These are phyloP conservation scores for Sialia sialis DNA, from an alignment of 2,113 vertebrate species.

Conservation along the genomic window DNA sequence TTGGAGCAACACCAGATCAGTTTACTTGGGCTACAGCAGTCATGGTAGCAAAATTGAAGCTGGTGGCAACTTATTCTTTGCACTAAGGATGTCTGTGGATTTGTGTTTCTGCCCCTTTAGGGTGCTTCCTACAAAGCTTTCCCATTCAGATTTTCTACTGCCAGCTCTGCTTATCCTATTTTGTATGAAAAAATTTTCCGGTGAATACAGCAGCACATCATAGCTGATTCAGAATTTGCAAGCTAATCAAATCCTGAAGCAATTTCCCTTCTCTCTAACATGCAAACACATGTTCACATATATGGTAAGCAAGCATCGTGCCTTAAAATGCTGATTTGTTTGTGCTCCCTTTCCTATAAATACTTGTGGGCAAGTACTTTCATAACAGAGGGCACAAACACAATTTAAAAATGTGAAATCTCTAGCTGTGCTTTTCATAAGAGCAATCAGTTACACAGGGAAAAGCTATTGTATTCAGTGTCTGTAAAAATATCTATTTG, in stretches of 20 bases:
- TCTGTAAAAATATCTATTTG: neutral
- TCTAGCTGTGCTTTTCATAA: neutral
- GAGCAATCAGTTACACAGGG: neutral
- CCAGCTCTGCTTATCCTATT: neutral
- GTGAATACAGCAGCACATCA: neutral
- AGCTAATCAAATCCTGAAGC: neutral
- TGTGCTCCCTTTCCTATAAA: neutral
- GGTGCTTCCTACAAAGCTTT: neutral
- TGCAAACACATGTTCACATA: neutral
- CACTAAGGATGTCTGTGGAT: neutral
- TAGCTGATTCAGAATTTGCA: neutral
- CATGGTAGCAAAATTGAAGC: neutral
- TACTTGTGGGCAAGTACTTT: neutral
- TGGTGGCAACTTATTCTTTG: neutral
- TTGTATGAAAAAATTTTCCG: neutral
- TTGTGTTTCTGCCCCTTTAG: constrained; percentile 6
- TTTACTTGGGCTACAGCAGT: neutral
- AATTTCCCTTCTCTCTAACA: neutral
- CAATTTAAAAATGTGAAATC: neutral
- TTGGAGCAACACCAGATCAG: neutral
- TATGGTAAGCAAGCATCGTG: neutral
- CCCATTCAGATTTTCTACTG: neutral
- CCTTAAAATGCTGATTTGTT: neutral
- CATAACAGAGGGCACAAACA: neutral
- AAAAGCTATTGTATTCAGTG: neutral